Base-by-base conservation (phyloP, 2,797 vertebrate genomes). In the Enteromius viviparus region DNA sequence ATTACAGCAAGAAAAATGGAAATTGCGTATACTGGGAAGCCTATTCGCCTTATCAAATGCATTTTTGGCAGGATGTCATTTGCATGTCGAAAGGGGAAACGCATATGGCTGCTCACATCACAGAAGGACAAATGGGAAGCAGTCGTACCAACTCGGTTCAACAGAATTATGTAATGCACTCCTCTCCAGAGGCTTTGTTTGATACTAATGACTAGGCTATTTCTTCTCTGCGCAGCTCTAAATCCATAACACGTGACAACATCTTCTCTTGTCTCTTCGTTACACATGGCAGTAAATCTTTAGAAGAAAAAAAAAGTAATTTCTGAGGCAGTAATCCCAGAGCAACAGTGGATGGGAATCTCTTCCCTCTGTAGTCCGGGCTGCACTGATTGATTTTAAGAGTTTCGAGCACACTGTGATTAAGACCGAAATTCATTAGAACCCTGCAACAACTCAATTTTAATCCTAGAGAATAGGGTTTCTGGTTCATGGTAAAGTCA, bases 291-390 rank as follows among this genome's bases (percentile, higher is more conserved):
- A 74, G 65, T 55, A 51, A 89, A 91, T 90, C 90, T 92, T 90
- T 42, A 60, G 40, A 55, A 88, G 6, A 90, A 75, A 29, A 29
- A 87, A 90, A 91, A 89, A 85, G 85, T 90, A 87, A 92, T 92
- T 90, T 86, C 76, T 32, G 6, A 58, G 78, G 34, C 51, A 3
- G 14, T 92, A 86, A 92, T 91, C 89, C 88, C 53, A 51, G 53
- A 26, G 66, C 69, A 87, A 64, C 60, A 69, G 68, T 70, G 62
- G 37, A 69, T 62, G 51, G 62, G 65, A 90, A 89, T 91, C 81
- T 89, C 45, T 11, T 75, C 81, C 88, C 82, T 82, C 21, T 85
- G 60, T 72, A 86, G 32, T 74, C 6, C 65, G 84, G 71, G 85
- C 78, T 85, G 51, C 72, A 34, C 55, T 70, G 70, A 76, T 23